Conservation (phyloP, 37 sponge, comb jelly and placozoan genomes). For the Ianthella basta region DNA sequence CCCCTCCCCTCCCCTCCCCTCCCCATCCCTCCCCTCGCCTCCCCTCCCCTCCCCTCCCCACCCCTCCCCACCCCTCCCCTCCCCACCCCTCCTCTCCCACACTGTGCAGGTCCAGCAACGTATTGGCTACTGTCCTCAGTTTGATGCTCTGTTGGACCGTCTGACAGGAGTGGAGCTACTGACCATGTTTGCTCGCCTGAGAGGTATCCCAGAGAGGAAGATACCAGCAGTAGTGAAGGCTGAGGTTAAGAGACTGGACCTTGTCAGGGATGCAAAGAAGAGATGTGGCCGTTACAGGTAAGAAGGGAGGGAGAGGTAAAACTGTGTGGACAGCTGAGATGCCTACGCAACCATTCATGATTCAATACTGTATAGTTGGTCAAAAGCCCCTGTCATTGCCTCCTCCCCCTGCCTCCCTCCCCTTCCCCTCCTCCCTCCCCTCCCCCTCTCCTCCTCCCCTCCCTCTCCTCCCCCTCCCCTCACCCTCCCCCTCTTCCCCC, state of each 20-base stretch:
- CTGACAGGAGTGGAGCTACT: constrained; percentile 89
- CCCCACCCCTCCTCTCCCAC: neutral
- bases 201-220: constrained; percentile 80
- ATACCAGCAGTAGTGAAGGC: constrained; percentile 76
- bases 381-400: too few species aligned
- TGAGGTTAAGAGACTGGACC: constrained; percentile 80
- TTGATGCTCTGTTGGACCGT: constrained; percentile 89
- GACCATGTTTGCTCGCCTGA: constrained; percentile 87
- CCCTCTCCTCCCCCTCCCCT: too few species aligned
- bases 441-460: too few species aligned
- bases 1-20: too few species aligned
- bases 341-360: too few species aligned
- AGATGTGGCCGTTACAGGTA: constrained; percentile 95
- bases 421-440: too few species aligned
- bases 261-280: constrained; percentile 79
- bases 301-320: too few species aligned
- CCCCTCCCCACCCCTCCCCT: neutral
- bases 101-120: constrained; percentile 63
- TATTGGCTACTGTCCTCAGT: constrained; percentile 89
- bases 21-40: too few species aligned
- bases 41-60: neutral
- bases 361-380: too few species aligned
- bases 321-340: too few species aligned
- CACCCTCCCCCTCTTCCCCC: too few species aligned
- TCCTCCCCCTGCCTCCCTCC: too few species aligned